phyloP scores from a whole-genome alignment of 2,113 vertebrate genomes.

The Brachypodius melanocephalos region DNA sequence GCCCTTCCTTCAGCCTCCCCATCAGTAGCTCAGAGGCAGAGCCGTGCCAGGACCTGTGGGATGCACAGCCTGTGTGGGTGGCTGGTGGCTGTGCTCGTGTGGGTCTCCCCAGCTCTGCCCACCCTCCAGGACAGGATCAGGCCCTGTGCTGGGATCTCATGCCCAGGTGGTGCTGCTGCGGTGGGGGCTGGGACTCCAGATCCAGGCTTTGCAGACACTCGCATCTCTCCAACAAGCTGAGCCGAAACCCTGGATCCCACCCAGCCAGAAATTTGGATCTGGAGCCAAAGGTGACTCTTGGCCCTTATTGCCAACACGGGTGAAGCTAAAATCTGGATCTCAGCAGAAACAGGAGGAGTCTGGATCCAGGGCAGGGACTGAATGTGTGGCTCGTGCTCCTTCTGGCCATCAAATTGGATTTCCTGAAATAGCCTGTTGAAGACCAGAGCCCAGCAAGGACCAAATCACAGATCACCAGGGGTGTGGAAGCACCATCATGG shows the following conservation, averaged over 20 bases:
- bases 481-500: constrained; percentile 34
- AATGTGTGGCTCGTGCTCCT: not conserved
- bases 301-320: not conserved
- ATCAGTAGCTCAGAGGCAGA: rapidly evolving
- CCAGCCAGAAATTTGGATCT: constrained; percentile 44
- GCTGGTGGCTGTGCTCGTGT: not conserved
- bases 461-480: constrained; percentile 42
- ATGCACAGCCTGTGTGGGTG: not conserved
- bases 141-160: not conserved
- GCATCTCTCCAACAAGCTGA: not conserved
- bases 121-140: not conserved
- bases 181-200: constrained; percentile 9
- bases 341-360: not conserved
- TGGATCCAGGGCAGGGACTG: not conserved
- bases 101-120: not conserved
- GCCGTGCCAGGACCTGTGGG: rapidly evolving
- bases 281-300: constrained; percentile 63
- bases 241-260: constrained; percentile 32
- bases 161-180: not conserved
- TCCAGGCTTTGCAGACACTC: constrained; percentile 46
- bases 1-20: not conserved
- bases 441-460: constrained; percentile 5
- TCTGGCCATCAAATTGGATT: constrained; percentile 14
- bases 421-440: constrained; percentile 52
- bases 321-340: not conserved